These are phyloP conservation scores for Glossosoma conforme DNA, from an alignment of 1,140 invertebrate species.

Conservation along the genomic window DNA sequence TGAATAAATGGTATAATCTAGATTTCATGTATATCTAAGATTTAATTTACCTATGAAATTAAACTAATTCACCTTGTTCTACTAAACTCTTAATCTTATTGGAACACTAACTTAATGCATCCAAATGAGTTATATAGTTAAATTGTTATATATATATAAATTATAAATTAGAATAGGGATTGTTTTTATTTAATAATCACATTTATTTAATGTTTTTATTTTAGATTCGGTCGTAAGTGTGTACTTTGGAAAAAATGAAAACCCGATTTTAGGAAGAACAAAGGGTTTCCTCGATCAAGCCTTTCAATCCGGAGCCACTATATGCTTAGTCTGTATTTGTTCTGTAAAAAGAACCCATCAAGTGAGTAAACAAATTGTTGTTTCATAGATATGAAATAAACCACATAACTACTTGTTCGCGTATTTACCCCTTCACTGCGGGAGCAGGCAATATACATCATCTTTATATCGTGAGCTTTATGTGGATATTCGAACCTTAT, in stretches of 20 bases:
- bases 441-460: too few relatives aligned
- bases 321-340: conserved; percentile 90
- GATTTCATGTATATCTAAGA: neutral
- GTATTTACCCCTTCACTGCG: too few relatives aligned
- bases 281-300: conserved; percentile 68
- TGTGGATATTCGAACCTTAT: too few relatives aligned
- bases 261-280: conserved; percentile 39
- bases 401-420: too few relatives aligned
- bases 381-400: too few relatives aligned
- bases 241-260: conserved; percentile 12
- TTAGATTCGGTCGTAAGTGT: conserved; percentile 17
- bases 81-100: neutral
- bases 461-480: too few relatives aligned
- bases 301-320: conserved; percentile 70
- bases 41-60: neutral
- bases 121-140: neutral
- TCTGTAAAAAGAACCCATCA: conserved; percentile 75
- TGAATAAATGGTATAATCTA: neutral
- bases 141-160: neutral
- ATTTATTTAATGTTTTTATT: conserved; percentile 3
- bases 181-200: neutral
- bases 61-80: neutral
- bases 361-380: conserved; percentile 48
- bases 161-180: neutral
- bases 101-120: neutral